Evolutionary conservation across 2,113 vertebrate genomes (phyloP).

Genomic region (Sturnus vulgaris): DNA sequence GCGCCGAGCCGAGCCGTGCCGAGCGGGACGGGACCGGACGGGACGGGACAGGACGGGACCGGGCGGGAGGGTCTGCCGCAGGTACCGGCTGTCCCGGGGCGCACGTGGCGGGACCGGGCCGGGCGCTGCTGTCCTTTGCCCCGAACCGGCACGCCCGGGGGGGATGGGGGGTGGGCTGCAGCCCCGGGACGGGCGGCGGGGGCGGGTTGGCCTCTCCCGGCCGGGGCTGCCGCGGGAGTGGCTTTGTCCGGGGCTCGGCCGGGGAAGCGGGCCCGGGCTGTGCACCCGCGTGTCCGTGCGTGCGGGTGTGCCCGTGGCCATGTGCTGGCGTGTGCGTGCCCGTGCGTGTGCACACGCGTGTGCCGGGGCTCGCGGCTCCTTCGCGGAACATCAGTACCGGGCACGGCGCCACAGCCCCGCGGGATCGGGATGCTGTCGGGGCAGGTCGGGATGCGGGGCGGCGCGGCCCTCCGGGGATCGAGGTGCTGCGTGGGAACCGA

Average conservation of each 20-base stretch:
- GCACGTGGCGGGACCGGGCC: neutral
- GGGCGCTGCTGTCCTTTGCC: neutral
- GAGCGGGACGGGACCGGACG: too few relatives aligned
- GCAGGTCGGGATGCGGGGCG: neutral
- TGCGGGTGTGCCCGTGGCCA: constrained; percentile 16
- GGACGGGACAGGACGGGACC: too few relatives aligned
- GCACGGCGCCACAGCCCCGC: neutral
- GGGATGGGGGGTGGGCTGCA: neutral
- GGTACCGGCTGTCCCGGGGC: neutral
- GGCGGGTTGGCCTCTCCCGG: neutral
- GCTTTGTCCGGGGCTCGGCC: neutral
- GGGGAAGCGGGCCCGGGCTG: neutral
- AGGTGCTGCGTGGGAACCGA: neutral
- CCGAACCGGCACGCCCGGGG: neutral
- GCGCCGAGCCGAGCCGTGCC: too few relatives aligned
- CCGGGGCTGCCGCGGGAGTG: neutral
- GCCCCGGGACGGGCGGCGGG: neutral
- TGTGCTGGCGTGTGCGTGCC: constrained; percentile 5
- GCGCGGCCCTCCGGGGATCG: neutral
- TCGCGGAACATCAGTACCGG: neutral
- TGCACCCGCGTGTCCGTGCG: neutral
- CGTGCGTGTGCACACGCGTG: neutral
- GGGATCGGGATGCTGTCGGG: neutral
- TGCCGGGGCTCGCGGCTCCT: neutral
- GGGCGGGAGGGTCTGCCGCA: too few relatives aligned